Evolutionary conservation across 2,113 vertebrate species (phyloP).

Genomic region (Mastomys natalensis): DNA sequence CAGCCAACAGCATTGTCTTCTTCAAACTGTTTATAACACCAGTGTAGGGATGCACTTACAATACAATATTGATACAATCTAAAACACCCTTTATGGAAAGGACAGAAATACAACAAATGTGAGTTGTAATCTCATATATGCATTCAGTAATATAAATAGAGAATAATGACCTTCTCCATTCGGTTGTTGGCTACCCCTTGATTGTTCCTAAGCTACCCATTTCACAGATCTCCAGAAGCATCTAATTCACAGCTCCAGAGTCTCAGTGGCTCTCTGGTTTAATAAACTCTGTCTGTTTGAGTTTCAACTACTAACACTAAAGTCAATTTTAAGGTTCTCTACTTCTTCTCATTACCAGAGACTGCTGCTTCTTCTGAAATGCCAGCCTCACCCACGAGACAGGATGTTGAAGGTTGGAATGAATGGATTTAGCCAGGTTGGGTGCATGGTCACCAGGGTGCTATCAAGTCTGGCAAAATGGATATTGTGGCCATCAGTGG

Average conservation of each 20-base stretch:
- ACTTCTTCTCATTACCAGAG: not conserved
- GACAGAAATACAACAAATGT: not conserved
- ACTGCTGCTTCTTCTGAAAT: not conserved
- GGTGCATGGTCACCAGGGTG: not conserved
- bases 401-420: not conserved
- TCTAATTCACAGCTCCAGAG: not conserved
- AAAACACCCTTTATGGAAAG: not conserved
- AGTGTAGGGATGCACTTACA: not conserved
- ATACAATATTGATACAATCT: not conserved
- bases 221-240: fast-evolving
- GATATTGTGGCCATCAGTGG: not conserved
- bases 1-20: not conserved
- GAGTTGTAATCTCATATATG: not conserved
- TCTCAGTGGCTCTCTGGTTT: not conserved
- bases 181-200: not conserved
- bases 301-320: not conserved
- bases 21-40: not conserved
- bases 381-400: not conserved
- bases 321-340: not conserved
- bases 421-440: not conserved
- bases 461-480: too few species aligned
- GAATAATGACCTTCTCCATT: too few species aligned
- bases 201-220: not conserved
- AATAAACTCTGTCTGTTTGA: not conserved
- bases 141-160: too few species aligned